phyloP scores from a whole-genome alignment of 2,797 vertebrate species.

The Mycteria americana region DNA sequence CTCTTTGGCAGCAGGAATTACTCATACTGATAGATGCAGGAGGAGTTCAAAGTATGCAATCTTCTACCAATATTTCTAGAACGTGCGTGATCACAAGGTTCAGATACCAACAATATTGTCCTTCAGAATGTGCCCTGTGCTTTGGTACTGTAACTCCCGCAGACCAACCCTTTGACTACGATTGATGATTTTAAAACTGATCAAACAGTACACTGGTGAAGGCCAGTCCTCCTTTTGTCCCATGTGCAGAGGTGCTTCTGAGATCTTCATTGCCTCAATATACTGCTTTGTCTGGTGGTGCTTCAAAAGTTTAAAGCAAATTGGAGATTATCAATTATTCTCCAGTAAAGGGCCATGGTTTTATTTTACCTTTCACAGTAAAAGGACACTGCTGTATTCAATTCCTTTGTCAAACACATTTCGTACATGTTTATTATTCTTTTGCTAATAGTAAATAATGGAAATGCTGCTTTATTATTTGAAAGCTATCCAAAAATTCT shows the following conservation, averaged over 20 bases:
- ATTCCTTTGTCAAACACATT: neutral
- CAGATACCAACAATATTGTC: neutral
- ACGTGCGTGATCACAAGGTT: accelerated
- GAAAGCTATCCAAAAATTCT: neutral
- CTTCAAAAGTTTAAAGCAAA: neutral
- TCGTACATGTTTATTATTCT: neutral
- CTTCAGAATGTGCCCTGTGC: neutral
- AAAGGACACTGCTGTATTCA: neutral
- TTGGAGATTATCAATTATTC: neutral
- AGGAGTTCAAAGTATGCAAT: neutral
- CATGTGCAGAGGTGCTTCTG: neutral
- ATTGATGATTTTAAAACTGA: neutral
- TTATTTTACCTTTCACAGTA: neutral
- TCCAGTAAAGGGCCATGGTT: neutral
- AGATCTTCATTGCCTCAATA: neutral
- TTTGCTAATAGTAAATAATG: neutral
- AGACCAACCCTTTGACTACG: neutral
- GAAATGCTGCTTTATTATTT: neutral
- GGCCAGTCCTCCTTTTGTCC: neutral
- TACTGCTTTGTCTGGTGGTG: neutral
- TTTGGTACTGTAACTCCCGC: neutral
- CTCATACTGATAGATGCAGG: neutral
- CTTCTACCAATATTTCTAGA: neutral
- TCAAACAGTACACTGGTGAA: neutral
- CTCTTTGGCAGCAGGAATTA: neutral